Base-by-base conservation (phyloP, 2,113 vertebrate genomes). In the Dromiciops gliroides region DNA sequence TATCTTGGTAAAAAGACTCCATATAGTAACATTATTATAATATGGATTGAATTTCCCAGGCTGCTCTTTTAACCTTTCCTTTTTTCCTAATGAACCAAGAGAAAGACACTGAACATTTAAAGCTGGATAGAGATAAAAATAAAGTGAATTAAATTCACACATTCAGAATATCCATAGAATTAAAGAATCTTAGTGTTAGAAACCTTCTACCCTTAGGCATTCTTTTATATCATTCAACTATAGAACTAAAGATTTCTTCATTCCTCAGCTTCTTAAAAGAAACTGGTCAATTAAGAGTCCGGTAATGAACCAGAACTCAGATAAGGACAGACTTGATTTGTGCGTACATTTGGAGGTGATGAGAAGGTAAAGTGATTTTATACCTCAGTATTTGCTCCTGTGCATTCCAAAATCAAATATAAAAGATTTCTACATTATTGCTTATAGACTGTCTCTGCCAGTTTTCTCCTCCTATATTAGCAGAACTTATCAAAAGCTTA, bases 121-220 rank as follows among this genome's bases (percentile, higher is more conserved):
- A 44, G 25, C 89, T 88, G 56, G 26, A 47, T 75, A 25, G 10
- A 91, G 92, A 90, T 88, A 93, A 28, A 24, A 23, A 8, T 23
- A 88, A 93, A 93, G 89, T 50, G 52, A 89, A 93, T 89, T 47
- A 0, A 60, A 91, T 92, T 96, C 51, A 90, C 48, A 91, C 48
- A 90, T 52, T 93, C 37, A 60, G 53, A 4, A 67, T 26, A 48
- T 4, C 49, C 19, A 83, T 83, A 83, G 67, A 83, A 83, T 83
- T 83, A 83, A 19, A 83, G 67, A 83, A 44, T 83, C 37, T 83
- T 44, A 44, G 67, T 44, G 6, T 83, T 83, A 44, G 67, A 83
- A 83, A 83, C 67, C 67, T 83, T 83, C n/a, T 83, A 5, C 67
- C 12, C 49, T 88, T 67, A 52, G 48, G 48, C 19, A 60, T 48